A percentile compares a stretch with the other conserved stretches of the same genome.
phyloP scores from a whole-genome alignment of 2,888 invertebrate genomes.

The Pseudanteris insignis region DNA sequence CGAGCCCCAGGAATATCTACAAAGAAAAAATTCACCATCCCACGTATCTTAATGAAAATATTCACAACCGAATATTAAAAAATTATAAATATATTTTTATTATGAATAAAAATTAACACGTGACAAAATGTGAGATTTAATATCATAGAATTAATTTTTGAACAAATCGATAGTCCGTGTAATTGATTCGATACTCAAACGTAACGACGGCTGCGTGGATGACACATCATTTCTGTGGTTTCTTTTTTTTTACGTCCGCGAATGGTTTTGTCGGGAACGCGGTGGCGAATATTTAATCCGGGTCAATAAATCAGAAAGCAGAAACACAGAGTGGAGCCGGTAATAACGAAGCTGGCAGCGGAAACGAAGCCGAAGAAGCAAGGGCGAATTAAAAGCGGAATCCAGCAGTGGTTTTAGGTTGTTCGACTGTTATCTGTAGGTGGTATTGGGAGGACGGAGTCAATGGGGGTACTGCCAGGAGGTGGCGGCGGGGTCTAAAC shows the following conservation, averaged over 20 bases:
- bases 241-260: constrained; percentile 22
- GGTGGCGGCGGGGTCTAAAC: constrained; percentile 39
- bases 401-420: constrained; percentile 48
- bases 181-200: background rate
- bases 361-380: constrained; percentile 52
- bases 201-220: constrained; percentile 1
- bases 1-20: constrained; percentile 29
- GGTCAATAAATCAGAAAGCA: constrained; percentile 52
- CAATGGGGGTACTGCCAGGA: constrained; percentile 40
- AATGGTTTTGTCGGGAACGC: constrained; percentile 47
- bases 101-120: too few species aligned
- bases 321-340: constrained; percentile 41
- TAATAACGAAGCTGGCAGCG: constrained; percentile 51
- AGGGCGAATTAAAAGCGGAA: constrained; percentile 52
- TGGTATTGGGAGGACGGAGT: constrained; percentile 51
- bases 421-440: constrained; percentile 56
- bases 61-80: too few species aligned
- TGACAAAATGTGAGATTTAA: too few species aligned
- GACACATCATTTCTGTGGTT: constrained; percentile 23
- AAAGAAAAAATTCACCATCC: constrained; percentile 31
- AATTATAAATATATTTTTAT: too few species aligned
- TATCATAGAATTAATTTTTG: too few species aligned
- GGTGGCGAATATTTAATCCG: constrained; percentile 52
- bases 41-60: too few species aligned
- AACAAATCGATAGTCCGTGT: background rate